Conservation (phyloP, 2,888 invertebrate species). For the Junonia oenone region DNA sequence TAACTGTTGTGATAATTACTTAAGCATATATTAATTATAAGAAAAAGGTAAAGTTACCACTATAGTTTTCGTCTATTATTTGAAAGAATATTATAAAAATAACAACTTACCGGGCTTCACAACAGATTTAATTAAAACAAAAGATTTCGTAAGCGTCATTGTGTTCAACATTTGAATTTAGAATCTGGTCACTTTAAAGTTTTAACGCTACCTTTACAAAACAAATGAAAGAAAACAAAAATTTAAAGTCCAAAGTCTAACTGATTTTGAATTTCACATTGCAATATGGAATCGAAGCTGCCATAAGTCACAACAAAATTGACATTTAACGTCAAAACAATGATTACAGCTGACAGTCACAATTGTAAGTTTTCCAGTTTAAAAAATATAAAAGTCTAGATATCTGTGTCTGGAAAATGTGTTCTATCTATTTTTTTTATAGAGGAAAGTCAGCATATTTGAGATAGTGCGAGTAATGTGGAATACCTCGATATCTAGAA, state of each 20-base stretch:
- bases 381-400: neutral
- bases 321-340: neutral
- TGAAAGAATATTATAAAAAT: too few species aligned
- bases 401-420: too few species aligned
- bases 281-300: neutral
- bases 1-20: too few species aligned
- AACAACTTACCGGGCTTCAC: conserved; percentile 18
- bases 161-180: neutral
- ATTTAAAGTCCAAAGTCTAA: conserved; percentile 11
- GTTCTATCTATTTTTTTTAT: too few species aligned
- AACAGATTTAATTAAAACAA: conserved; percentile 5
- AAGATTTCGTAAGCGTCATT: conserved; percentile 15
- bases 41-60: too few species aligned
- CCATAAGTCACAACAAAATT: neutral
- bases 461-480: too few species aligned
- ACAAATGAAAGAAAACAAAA: neutral
- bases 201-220: too few species aligned
- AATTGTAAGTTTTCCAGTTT: neutral
- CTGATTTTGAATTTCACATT: neutral
- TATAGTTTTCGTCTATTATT: too few species aligned
- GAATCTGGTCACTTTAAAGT: neutral
- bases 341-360: neutral
- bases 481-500: too few species aligned
- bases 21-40: too few species aligned
- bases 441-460: too few species aligned